Evolutionary conservation across 2,797 vertebrate species (phyloP).

Genomic region (Rhinogobio ventralis): DNA sequence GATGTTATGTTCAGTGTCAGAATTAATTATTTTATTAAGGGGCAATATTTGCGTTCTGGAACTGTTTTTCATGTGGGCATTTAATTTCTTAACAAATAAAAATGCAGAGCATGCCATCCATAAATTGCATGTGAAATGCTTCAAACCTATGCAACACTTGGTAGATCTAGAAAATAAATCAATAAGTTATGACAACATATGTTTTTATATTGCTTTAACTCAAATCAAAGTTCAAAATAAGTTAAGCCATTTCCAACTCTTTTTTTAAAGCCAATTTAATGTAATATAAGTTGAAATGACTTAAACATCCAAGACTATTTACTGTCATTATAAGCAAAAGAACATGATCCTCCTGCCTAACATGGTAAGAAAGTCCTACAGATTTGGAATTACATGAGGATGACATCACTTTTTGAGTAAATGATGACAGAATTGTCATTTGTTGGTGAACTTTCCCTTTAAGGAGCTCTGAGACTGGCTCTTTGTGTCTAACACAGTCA

Average conservation of each 20-base stretch:
- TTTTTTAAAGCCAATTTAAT: too few species aligned
- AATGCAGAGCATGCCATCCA: background rate
- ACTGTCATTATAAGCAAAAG: background rate
- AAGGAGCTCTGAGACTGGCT: background rate
- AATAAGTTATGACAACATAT: too few species aligned
- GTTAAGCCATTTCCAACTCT: too few species aligned
- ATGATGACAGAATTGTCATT: slow-evolving; percentile 22
- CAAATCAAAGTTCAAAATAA: too few species aligned
- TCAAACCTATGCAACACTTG: background rate
- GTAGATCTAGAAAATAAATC: background rate
- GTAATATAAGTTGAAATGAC: too few species aligned
- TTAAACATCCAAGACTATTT: background rate
- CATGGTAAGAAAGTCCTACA: background rate
- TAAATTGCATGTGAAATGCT: background rate
- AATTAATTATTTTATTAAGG: background rate
- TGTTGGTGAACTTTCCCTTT: background rate
- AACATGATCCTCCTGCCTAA: background rate
- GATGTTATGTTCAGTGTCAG: background rate
- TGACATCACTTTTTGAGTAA: slow-evolving; percentile 15
- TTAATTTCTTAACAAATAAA: background rate
- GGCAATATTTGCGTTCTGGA: background rate
- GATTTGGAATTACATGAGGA: slow-evolving; percentile 13
- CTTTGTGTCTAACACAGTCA: background rate
- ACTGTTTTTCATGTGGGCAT: background rate
- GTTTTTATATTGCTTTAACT: too few species aligned